Evolutionary conservation across 2,888 invertebrate species (phyloP), one percentile per base, ranked within the genome.

Genomic region (Meghimatium bilineatum): DNA sequence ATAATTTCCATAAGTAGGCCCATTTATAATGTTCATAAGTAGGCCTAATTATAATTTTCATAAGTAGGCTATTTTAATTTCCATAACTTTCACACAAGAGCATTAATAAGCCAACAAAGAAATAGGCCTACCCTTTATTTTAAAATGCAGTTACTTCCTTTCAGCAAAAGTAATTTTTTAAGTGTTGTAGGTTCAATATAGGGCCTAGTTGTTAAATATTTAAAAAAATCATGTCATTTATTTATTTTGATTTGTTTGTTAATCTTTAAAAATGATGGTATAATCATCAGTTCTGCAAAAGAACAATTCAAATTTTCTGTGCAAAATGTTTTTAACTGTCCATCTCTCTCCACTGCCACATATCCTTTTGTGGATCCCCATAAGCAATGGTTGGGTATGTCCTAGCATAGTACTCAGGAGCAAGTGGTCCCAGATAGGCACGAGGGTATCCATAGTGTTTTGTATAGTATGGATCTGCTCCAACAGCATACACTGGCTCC

Each of bases 401-500:
- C 60, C 84, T 84, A 69, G 84, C 84, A 44, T 84, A 84, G 71
- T 80, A 80, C 32, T 84, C 84, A 29, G 84, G 84, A 23, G 84
- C 80, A 71, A 84, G 75, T 5, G 84, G 84, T 32, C 84, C 80
- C n/a, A 83, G 49, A 63, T 85, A 85, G 32, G 85, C 82, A 60
- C 85, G 66, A 10, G 82, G 85, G 66, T 80, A 78, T 3, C 82
- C 82, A 77, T 85, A 85, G 76, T 78, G 74, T 49, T 86, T 86
- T 60, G 67, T 74, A 38, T 82, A 71, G 83, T 87, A 86, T 10
- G 86, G 85, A 76, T 85, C 85, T 56, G 83, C 76, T 44, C 84
- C 86, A 23, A 86, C 79, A 32, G 86, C 85, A 66, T 86, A 87
- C 76, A 86, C 84, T 23, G 87, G 87, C 66, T 87, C 87, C 85